Conservation (phyloP, 1,140 invertebrate genomes). For the Pseudachorutes palmiensis region DNA sequence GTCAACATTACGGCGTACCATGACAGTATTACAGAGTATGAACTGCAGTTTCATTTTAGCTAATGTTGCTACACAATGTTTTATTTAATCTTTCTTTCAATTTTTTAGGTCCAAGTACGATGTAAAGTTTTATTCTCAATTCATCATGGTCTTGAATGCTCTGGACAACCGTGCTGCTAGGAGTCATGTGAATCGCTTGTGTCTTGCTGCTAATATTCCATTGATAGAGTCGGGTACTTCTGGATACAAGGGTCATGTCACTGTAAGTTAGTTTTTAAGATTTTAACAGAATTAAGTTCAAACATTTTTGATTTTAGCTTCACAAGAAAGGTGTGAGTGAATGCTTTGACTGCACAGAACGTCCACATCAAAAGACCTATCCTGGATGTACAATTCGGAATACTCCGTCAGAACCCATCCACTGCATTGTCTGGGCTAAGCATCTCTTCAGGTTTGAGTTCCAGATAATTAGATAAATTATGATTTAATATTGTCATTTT, state of each 20-base stretch:
- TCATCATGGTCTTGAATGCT: conserved; percentile 90
- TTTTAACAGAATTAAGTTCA: conserved; percentile 10
- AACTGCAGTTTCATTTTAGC: conserved; percentile 21
- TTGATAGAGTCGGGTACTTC: conserved; percentile 94
- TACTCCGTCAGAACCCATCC: conserved; percentile 97
- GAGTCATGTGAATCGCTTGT: conserved; percentile 99
- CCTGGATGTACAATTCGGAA: conserved; percentile 98
- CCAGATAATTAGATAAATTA: too few relatives aligned
- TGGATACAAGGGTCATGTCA: conserved; percentile 87
- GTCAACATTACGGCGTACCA: conserved; percentile 82
- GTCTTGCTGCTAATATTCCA: conserved; percentile 85
- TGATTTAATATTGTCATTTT: conserved; percentile 22
- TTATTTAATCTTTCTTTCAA: neutral
- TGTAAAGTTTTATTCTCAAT: conserved; percentile 84
- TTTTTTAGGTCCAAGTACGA: conserved; percentile 76
- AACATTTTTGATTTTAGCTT: conserved; percentile 51
- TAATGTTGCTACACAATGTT: neutral
- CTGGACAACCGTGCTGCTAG: conserved; percentile 92
- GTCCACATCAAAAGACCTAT: conserved; percentile 82
- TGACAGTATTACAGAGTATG: conserved; percentile 85
- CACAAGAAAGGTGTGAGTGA: conserved; percentile 83
- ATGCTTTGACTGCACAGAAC: conserved; percentile 95
- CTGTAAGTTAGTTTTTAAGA: conserved; percentile 42
- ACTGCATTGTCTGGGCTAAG: conserved; percentile 99
- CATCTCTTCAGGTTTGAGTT: conserved; percentile 98